A percentile compares a stretch with the other conserved stretches of the same genome.
Conservation (phyloP, 2,113 vertebrate species). For the Cromileptes altivelis region DNA sequence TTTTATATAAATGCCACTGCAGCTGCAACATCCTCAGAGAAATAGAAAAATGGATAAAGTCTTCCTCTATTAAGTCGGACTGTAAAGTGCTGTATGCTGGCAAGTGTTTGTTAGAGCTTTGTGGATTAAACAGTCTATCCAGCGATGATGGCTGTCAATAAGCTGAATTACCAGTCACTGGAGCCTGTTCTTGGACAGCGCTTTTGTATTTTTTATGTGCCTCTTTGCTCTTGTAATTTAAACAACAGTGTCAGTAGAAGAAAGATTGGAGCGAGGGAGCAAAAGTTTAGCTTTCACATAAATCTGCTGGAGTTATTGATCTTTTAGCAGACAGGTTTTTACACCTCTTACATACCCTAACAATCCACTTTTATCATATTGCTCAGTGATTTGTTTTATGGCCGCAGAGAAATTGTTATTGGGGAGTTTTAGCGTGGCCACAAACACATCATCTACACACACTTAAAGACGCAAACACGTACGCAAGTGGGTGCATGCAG, state of each 20-base stretch:
- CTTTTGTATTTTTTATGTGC: slow-evolving; percentile 23
- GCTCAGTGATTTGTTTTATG: slow-evolving; percentile 36
- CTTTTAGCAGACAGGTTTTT: slow-evolving; percentile 29
- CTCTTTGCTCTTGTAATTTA: slow-evolving; percentile 40
- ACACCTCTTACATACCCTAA: slow-evolving; percentile 46
- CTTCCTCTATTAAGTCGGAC: not conserved
- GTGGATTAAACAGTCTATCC: slow-evolving; percentile 13
- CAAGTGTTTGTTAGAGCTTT: not conserved
- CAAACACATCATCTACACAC: not conserved
- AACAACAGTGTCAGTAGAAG: slow-evolving; percentile 21
- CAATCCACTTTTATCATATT: slow-evolving; percentile 47
- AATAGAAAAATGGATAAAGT: not conserved
- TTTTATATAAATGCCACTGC: not conserved
- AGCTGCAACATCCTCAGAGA: not conserved
- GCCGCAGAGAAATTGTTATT: slow-evolving; percentile 26
- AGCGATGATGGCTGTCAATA: slow-evolving; percentile 34
- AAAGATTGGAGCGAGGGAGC: slow-evolving; percentile 4
- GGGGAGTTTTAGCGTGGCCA: not conserved
- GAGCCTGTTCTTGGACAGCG: slow-evolving; percentile 4
- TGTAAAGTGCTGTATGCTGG: not conserved
- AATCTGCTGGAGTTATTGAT: slow-evolving; percentile 58
- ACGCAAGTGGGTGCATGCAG: not conserved
- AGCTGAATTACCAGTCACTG: slow-evolving; percentile 9
- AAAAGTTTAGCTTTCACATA: slow-evolving; percentile 48
- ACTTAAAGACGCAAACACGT: not conserved